phyloP scores from a whole-genome alignment of 2,888 invertebrate genomes.

The Papilio elwesi region DNA sequence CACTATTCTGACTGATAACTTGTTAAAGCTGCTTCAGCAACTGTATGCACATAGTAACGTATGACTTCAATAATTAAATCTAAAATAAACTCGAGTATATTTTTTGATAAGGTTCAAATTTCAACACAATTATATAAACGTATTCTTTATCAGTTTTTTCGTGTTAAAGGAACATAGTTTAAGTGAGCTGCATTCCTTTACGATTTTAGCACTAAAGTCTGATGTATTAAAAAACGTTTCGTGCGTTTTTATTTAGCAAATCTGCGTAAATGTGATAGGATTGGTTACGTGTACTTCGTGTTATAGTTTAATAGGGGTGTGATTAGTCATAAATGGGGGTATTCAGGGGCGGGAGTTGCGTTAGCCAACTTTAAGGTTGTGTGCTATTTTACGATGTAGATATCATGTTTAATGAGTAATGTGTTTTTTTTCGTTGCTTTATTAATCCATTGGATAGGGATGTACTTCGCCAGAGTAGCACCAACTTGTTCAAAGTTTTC shows the following conservation, averaged over 20 bases:
- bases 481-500: constrained; percentile 45
- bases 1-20: constrained; percentile 50
- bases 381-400: constrained; percentile 63
- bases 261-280: constrained; percentile 50
- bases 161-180: constrained; percentile 26
- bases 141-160: constrained; percentile 37
- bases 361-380: constrained; percentile 76
- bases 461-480: neutral
- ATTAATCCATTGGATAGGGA: constrained; percentile 16
- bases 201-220: constrained; percentile 53
- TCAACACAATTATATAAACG: constrained; percentile 36
- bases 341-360: constrained; percentile 61
- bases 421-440: constrained; percentile 29
- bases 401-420: constrained; percentile 32
- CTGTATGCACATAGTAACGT: constrained; percentile 35
- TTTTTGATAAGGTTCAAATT: constrained; percentile 40
- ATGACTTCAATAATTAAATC: constrained; percentile 40
- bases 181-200: constrained; percentile 49
- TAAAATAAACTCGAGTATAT: constrained; percentile 36
- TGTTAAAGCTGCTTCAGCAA: constrained; percentile 37
- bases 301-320: constrained; percentile 59
- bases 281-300: constrained; percentile 57
- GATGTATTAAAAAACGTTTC: constrained; percentile 48
- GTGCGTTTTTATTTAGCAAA: constrained; percentile 55
- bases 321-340: constrained; percentile 60